These are phyloP conservation scores for Sebastes nivosus DNA, from an alignment of 2,797 vertebrate species.

Conservation along the genomic window DNA sequence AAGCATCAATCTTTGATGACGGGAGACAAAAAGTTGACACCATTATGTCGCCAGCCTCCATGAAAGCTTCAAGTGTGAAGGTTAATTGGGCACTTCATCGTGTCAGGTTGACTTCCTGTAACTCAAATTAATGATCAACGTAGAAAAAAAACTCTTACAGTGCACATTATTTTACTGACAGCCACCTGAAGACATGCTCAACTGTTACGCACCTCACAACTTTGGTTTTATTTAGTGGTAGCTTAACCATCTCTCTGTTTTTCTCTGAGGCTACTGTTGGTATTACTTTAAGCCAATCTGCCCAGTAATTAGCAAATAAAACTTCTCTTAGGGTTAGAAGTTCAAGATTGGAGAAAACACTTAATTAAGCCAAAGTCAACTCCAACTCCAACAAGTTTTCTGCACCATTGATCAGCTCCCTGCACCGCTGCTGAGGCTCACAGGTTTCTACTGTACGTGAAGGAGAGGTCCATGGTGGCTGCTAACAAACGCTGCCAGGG, in stretches of 20 bases:
- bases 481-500: not conserved
- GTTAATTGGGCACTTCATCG: constrained; percentile 18
- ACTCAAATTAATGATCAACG: constrained; percentile 10
- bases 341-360: constrained; percentile 4
- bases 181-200: not conserved
- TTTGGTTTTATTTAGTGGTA: not conserved
- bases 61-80: constrained; percentile 5
- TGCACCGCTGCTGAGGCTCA: not conserved
- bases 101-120: constrained; percentile 27
- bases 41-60: not conserved
- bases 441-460: not conserved
- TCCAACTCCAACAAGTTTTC: not conserved
- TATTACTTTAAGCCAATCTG: not conserved
- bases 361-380: constrained; percentile 30
- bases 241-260: not conserved
- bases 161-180: constrained; percentile 20
- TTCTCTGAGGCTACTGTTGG: not conserved
- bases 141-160: not conserved
- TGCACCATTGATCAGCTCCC: constrained; percentile 15
- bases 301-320: constrained; percentile 13
- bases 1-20: constrained; percentile 10
- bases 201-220: not conserved
- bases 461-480: not conserved
- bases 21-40: constrained; percentile 8
- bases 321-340: not conserved